Evolutionary conservation across 2,113 vertebrate species (phyloP).

Genomic region (Bujurquina vittata): DNA sequence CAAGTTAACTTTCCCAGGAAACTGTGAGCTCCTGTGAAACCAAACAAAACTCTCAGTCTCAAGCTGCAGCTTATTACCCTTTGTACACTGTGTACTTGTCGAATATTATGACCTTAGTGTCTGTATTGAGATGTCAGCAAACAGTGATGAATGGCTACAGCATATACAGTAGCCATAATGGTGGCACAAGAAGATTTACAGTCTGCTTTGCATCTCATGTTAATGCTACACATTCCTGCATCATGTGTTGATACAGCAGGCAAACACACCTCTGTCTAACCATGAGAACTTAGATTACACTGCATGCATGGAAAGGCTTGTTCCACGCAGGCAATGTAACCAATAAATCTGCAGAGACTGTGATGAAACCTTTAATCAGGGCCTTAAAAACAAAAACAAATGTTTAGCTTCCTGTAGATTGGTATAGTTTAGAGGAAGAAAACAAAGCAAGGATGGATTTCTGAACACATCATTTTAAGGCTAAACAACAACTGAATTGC

Average conservation of each 20-base stretch:
- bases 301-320: background rate
- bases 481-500: background rate
- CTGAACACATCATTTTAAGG: background rate
- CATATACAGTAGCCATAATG: background rate
- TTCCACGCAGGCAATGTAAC: constrained; percentile 20
- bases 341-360: constrained; percentile 35
- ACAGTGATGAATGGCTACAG: constrained; percentile 22
- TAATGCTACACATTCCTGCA: constrained; percentile 46
- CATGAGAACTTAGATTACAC: constrained; percentile 2
- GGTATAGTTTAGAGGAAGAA: background rate
- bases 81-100: background rate
- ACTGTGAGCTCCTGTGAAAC: constrained; percentile 10
- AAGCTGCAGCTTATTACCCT: constrained; percentile 2
- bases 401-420: background rate
- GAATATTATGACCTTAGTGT: background rate
- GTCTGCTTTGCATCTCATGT: constrained; percentile 7
- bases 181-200: constrained; percentile 28
- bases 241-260: constrained; percentile 44
- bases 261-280: constrained; percentile 32
- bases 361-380: background rate
- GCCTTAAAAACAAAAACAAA: background rate
- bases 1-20: constrained; percentile 50
- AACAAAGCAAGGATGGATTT: background rate
- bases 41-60: constrained; percentile 30
- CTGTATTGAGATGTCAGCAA: constrained; percentile 12